A percentile compares a stretch with the other conserved stretches of the same genome.
Conservation (phyloP, 2,888 invertebrate species). For the Abscondita cerata region DNA sequence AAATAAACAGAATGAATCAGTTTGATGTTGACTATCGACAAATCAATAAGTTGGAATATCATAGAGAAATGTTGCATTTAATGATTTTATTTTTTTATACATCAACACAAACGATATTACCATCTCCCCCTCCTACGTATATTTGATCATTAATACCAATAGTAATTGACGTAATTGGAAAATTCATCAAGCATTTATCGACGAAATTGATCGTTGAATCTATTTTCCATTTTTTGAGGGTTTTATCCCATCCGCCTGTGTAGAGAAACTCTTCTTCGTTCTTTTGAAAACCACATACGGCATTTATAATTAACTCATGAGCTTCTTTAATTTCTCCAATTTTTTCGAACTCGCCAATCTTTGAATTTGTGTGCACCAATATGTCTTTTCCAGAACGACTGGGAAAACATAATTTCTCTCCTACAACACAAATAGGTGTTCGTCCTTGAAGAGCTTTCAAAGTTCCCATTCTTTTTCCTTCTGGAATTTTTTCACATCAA, state of each 20-base stretch:
- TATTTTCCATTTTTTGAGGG: conserved; percentile 55
- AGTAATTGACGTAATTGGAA: conserved; percentile 60
- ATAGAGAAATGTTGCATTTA: too few species aligned
- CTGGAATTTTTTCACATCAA: conserved; percentile 5
- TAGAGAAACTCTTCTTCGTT: conserved; percentile 45
- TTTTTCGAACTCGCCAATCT: conserved; percentile 16
- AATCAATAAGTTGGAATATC: too few species aligned
- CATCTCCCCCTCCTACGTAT: conserved; percentile 68
- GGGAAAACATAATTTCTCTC: conserved; percentile 57
- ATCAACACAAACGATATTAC: conserved; percentile 58
- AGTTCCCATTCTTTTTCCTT: conserved; percentile 44
- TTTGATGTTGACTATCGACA: too few species aligned
- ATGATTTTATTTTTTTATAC: too few species aligned
- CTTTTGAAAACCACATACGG: conserved; percentile 45
- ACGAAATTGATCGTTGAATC: conserved; percentile 43
- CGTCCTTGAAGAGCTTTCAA: conserved; percentile 63
- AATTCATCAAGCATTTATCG: conserved; percentile 46
- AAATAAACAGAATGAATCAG: too few species aligned
- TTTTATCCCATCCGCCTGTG: conserved; percentile 57
- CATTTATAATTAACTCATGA: conserved; percentile 56
- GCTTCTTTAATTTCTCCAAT: conserved; percentile 44
- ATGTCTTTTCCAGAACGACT: conserved; percentile 61
- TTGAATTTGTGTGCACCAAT: conserved; percentile 59
- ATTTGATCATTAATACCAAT: conserved; percentile 55
- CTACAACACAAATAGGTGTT: conserved; percentile 60